Conservation (phyloP, 2,888 invertebrate species). For the Mesorhabditis spiculigera region DNA sequence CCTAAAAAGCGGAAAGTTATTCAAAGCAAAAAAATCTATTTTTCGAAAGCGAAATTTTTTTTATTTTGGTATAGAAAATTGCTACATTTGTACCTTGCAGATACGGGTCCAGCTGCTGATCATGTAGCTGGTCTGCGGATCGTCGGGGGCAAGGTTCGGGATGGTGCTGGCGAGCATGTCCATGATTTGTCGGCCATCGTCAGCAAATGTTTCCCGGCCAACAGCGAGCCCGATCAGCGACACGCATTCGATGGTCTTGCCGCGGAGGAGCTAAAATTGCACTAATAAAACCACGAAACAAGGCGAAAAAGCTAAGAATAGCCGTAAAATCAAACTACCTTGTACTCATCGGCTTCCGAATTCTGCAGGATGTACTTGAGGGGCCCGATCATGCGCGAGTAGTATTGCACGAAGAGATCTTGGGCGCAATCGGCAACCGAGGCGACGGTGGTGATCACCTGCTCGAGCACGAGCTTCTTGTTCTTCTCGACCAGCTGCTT, state of each 20-base stretch:
- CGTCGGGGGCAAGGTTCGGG: constrained; percentile 31
- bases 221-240: constrained; percentile 82
- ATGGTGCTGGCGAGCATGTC: constrained; percentile 27
- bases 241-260: constrained; percentile 98
- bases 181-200: constrained; percentile 82
- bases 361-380: constrained; percentile 94
- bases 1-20: constrained; percentile 12
- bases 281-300: neutral
- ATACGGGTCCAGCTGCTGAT: constrained; percentile 99
- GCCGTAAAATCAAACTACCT: constrained; percentile 16
- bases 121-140: constrained; percentile 77
- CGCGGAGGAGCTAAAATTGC: constrained; percentile 77
- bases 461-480: constrained; percentile 91
- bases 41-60: neutral
- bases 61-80: neutral
- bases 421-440: constrained; percentile 93
- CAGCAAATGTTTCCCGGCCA: constrained; percentile 70
- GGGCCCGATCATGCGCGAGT: constrained; percentile 81
- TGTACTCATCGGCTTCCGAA: constrained; percentile 66
- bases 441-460: constrained; percentile 73
- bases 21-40: neutral
- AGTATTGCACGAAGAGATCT: constrained; percentile 88
- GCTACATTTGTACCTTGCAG: constrained; percentile 78
- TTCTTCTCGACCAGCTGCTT: constrained; percentile 85
- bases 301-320: neutral